phyloP scores from a whole-genome alignment of 2,113 vertebrate species.

The Corythaixoides concolor region DNA sequence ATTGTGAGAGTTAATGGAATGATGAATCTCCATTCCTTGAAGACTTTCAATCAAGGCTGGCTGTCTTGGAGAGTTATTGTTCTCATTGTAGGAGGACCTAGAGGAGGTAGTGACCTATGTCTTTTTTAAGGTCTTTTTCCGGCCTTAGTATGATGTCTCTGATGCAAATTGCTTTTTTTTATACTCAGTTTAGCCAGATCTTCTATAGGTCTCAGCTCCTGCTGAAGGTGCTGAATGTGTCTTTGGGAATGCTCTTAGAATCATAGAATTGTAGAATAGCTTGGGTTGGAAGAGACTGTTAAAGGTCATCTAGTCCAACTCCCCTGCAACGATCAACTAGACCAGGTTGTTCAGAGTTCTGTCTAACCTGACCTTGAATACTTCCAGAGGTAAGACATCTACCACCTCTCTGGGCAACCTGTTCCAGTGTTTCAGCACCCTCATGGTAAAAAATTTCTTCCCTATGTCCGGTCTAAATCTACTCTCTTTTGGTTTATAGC shows the following conservation, averaged over 20 bases:
- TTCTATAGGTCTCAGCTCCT: background rate
- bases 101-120: background rate
- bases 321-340: too few relatives aligned
- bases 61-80: slow-evolving; percentile 26
- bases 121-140: background rate
- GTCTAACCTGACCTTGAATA: too few relatives aligned
- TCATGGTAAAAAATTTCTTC: too few relatives aligned
- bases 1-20: slow-evolving; percentile 49
- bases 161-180: background rate
- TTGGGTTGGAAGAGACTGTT: too few relatives aligned
- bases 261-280: too few relatives aligned
- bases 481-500: too few relatives aligned
- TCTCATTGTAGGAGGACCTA: background rate
- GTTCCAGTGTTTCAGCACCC: too few relatives aligned
- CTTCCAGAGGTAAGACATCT: too few relatives aligned
- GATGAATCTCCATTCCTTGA: slow-evolving; percentile 13
- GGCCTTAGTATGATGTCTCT: background rate
- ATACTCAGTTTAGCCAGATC: background rate
- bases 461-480: too few relatives aligned
- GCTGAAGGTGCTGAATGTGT: background rate
- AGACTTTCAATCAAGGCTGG: slow-evolving; percentile 41
- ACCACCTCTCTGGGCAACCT: too few relatives aligned
- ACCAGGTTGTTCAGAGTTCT: too few relatives aligned
- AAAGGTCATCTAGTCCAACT: too few relatives aligned
- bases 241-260: background rate